Evolutionary conservation across 1,140 invertebrate genomes (phyloP), one percentile per base, ranked within the genome.

Genomic region (Drosophila simulans): DNA sequence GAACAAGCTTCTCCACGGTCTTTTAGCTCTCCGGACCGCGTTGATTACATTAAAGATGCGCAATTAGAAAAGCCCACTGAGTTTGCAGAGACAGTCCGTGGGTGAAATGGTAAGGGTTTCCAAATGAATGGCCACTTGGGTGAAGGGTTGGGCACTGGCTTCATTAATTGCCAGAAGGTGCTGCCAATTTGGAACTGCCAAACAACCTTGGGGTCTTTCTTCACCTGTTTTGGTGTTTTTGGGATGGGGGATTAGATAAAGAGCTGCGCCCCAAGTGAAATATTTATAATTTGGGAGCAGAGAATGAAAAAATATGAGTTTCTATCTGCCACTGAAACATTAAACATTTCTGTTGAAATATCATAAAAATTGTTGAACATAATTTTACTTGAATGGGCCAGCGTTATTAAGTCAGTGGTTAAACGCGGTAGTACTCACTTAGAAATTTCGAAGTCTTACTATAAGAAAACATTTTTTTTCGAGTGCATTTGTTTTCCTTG

Each of bases 11-110:
- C 13, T 17, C 46, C 39, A 13, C 60, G 42, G 40, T 25, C 27
- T 37, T 35, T 57, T 37, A 8, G n/a, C 43, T 17, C 15, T 56
- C 58, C 17, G 57, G 17, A 10, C 53, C 15, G 15, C 12, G 51
- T 68, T 80, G 81, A 89, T 88, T 88, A 88, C 75, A 88, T 82
- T 88, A 88, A 63, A 68, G 83, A 86, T 86, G 83, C 83, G 83
- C 70, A 88, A 77, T 89, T 83, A 79, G 63, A 72, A 42, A 25
- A 43, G 15, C 58, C 35, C 48, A 48, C 55, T 31, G 31, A 63
- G 13, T 65, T 39, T 34, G 8, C 57, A 55, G 31, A 51, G 63
- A 49, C 52, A 63, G 52, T 43, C 40, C 37, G 42, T 39, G 4
- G 31, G 57, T 1, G 17, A 13, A n/a, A 25, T 40, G 37, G 15